Evolutionary conservation across 1,140 invertebrate species (phyloP).

Genomic region (Zeugodacus cucurbitae): DNA sequence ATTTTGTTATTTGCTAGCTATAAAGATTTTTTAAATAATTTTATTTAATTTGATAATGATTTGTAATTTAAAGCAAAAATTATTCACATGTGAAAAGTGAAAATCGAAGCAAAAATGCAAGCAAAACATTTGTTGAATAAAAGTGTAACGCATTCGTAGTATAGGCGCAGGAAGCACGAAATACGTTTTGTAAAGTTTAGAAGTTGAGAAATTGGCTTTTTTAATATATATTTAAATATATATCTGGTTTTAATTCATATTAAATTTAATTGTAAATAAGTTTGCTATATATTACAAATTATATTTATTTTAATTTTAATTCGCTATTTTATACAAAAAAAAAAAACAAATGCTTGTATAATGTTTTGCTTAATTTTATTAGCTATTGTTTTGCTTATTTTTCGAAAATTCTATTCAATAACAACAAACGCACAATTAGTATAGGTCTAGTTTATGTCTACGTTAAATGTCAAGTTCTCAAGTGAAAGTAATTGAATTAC

Average conservation of each 20-base stretch:
- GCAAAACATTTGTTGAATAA: background rate
- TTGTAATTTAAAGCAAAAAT: background rate
- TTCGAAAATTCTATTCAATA: background rate
- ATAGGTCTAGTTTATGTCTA: constrained; percentile 14
- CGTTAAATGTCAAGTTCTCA: constrained; percentile 13
- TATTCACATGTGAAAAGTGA: background rate
- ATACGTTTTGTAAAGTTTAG: background rate
- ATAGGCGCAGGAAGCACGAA: too few relatives aligned
- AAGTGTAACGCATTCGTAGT: background rate
- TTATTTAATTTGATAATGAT: background rate
- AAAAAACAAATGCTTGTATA: background rate
- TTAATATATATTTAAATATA: background rate
- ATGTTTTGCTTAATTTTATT: constrained; percentile 20
- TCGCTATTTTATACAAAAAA: background rate
- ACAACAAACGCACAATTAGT: background rate
- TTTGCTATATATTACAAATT: constrained; percentile 23
- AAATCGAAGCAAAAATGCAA: background rate
- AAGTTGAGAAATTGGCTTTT: too few relatives aligned
- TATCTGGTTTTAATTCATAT: background rate
- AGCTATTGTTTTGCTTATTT: background rate
- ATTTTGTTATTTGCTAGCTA: constrained; percentile 23
- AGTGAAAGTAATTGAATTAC: constrained; percentile 32
- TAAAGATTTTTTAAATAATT: background rate
- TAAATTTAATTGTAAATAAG: background rate
- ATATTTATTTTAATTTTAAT: constrained; percentile 27